A percentile compares a stretch with the other conserved stretches of the same genome.
Evolutionary conservation across 2,797 vertebrate genomes (phyloP).

Genomic region (Anguilla megastoma): DNA sequence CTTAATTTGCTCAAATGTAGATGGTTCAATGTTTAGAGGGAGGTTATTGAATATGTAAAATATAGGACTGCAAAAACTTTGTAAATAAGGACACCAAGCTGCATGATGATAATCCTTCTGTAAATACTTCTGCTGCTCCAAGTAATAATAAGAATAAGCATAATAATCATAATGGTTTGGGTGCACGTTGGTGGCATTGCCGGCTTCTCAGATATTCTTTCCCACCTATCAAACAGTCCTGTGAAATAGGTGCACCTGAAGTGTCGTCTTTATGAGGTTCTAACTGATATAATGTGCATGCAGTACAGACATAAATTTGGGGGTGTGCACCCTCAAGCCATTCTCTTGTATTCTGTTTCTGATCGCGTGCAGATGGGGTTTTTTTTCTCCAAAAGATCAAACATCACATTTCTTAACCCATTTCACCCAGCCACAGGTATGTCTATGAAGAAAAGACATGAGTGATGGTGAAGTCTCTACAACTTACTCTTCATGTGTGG

Average conservation of each 20-base stretch:
- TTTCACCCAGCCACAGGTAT: neutral
- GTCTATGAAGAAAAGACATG: neutral
- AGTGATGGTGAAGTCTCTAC: neutral
- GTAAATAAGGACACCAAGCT: neutral
- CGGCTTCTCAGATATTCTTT: neutral
- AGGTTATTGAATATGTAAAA: neutral
- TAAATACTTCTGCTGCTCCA: neutral
- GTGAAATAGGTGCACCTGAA: neutral
- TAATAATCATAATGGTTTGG: neutral
- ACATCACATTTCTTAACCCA: neutral
- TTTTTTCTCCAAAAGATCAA: neutral
- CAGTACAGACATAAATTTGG: neutral
- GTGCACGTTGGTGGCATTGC: neutral
- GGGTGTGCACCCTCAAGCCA: constrained; percentile 3
- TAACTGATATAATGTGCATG: neutral
- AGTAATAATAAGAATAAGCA: neutral
- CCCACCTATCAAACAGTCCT: neutral
- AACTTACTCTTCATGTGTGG: constrained; percentile 6
- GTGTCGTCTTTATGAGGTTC: neutral
- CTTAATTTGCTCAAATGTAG: neutral
- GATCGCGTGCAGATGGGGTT: neutral
- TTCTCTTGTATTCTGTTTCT: neutral
- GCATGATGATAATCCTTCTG: neutral
- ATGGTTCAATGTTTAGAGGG: neutral
- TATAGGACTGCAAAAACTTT: too few relatives aligned